Conservation (phyloP, 2,888 invertebrate genomes). For the Cheilosia pagana region DNA sequence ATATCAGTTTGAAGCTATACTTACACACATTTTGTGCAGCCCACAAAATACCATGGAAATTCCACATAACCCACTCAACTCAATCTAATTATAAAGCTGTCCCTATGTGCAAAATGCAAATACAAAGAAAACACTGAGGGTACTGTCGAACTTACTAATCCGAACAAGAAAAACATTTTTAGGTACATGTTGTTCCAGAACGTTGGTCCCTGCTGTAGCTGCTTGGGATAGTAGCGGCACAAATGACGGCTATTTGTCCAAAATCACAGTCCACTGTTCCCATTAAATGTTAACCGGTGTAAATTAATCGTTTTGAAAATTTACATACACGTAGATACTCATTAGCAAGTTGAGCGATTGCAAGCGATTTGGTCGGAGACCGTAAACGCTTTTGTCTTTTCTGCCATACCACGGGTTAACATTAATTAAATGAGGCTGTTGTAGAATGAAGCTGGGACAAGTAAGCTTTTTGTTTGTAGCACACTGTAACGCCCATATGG, state of each 20-base stretch:
- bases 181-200: slow-evolving; percentile 31
- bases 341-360: slow-evolving; percentile 62
- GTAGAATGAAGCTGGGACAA: slow-evolving; percentile 8
- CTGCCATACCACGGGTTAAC: slow-evolving; percentile 40
- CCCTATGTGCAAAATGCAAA: slow-evolving; percentile 27
- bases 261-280: slow-evolving; percentile 65
- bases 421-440: slow-evolving; percentile 56
- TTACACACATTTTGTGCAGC: not conserved
- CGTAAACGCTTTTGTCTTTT: slow-evolving; percentile 56
- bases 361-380: slow-evolving; percentile 46
- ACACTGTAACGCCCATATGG: slow-evolving; percentile 32
- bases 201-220: slow-evolving; percentile 21
- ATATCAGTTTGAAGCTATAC: no score
- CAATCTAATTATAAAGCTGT: slow-evolving; percentile 5
- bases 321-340: slow-evolving; percentile 64
- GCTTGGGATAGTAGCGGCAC: slow-evolving; percentile 28
- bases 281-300: slow-evolving; percentile 65
- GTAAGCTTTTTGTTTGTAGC: slow-evolving; percentile 37
- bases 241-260: slow-evolving; percentile 59
- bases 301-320: slow-evolving; percentile 70
- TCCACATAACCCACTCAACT: slow-evolving; percentile 1
- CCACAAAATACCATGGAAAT: not conserved
- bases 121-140: slow-evolving; percentile 3
- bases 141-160: slow-evolving; percentile 20
- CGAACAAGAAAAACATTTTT: slow-evolving; percentile 17